These are phyloP conservation scores for Sesamia inferens DNA, from an alignment of 2,888 invertebrate genomes.

Conservation along the genomic window DNA sequence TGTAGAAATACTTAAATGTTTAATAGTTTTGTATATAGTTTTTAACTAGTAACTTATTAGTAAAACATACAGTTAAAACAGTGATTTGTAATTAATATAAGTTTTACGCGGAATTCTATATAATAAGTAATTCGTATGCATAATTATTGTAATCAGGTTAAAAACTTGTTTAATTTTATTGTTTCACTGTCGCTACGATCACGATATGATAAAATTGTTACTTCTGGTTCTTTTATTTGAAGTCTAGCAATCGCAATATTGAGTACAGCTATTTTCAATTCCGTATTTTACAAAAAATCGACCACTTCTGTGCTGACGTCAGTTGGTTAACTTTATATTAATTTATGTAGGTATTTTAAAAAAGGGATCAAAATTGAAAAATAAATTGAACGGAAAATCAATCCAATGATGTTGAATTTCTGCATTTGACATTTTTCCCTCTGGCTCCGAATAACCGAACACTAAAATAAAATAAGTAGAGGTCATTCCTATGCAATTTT, in stretches of 20 bases:
- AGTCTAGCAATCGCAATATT: neutral
- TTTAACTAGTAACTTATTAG: neutral
- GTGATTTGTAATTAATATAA: neutral
- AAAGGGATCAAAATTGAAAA: too few species aligned
- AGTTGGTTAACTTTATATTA: neutral
- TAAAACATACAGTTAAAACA: neutral
- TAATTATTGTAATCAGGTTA: neutral
- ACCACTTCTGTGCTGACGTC: neutral
- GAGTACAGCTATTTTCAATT: neutral
- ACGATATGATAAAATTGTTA: neutral
- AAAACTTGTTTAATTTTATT: slow-evolving; percentile 22
- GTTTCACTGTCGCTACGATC: slow-evolving; percentile 12
- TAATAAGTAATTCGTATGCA: neutral
- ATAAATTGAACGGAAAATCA: neutral
- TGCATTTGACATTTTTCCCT: neutral
- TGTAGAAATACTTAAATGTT: neutral
- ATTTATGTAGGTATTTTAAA: neutral
- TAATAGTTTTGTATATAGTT: neutral
- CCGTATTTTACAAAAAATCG: neutral
- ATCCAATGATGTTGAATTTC: neutral
- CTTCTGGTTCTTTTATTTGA: neutral
- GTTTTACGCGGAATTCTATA: neutral
- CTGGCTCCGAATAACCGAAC: neutral
- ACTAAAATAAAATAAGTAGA: neutral
- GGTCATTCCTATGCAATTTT: neutral